Conservation (phyloP, 2,113 vertebrate species). For the Micronycteris hirsuta region DNA sequence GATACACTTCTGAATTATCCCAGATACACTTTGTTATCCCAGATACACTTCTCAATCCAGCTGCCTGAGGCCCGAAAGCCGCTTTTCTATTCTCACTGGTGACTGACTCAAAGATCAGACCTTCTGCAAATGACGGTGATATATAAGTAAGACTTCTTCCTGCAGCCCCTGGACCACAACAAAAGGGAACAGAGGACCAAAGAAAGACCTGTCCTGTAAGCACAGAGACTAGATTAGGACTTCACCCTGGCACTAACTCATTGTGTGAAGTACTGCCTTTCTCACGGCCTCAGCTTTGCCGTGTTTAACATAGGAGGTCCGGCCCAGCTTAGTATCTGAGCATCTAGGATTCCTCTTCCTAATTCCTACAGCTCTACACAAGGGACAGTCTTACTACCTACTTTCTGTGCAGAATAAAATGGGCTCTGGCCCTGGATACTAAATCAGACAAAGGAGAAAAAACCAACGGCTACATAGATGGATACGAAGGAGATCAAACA, state of each 20-base stretch:
- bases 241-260: not conserved
- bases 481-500: slow-evolving; percentile 10
- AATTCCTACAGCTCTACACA: not conserved
- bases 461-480: slow-evolving; percentile 43
- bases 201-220: not conserved
- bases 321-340: not conserved
- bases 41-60: not conserved
- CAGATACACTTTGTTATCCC: not conserved
- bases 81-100: not conserved
- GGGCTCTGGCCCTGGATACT: slow-evolving; percentile 16
- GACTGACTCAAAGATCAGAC: not conserved
- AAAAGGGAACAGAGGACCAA: not conserved
- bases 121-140: not conserved
- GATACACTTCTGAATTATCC: too few species aligned
- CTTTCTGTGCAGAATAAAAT: slow-evolving; percentile 35
- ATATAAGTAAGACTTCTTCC: not conserved
- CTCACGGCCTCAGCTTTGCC: not conserved
- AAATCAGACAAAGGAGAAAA: slow-evolving; percentile 45
- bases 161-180: not conserved
- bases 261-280: not conserved
- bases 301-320: not conserved
- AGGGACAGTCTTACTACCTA: not conserved
- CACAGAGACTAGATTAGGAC: not conserved
- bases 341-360: not conserved
- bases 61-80: not conserved